Evolutionary conservation across 1,140 invertebrate genomes (phyloP).

Genomic region (Brachionus manjavacas): DNA sequence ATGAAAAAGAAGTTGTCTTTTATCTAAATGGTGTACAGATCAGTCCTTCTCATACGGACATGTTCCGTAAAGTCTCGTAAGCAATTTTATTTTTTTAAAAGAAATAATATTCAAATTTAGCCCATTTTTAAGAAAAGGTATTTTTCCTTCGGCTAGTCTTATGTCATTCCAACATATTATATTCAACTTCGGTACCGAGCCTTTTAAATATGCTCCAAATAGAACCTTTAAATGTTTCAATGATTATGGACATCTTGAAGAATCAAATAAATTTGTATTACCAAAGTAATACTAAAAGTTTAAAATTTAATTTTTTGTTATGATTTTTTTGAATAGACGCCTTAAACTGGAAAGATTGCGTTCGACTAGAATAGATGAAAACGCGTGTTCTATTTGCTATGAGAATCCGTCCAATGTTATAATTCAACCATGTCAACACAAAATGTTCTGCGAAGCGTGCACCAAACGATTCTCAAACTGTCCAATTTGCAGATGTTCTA

Average conservation of each 20-base stretch:
- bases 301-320: background rate
- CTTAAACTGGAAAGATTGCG: conserved; percentile 70
- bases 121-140: conserved; percentile 62
- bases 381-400: conserved; percentile 81
- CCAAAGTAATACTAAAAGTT: conserved; percentile 56
- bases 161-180: conserved; percentile 91
- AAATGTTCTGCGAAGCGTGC: conserved; percentile 51
- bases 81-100: background rate
- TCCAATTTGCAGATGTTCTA: conserved; percentile 19
- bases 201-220: conserved; percentile 73
- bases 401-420: conserved; percentile 70
- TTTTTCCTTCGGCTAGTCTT: conserved; percentile 87
- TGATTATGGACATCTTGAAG: conserved; percentile 66
- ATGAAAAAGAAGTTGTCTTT: background rate
- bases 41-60: background rate
- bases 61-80: conserved; percentile 13
- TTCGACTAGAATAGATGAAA: conserved; percentile 71
- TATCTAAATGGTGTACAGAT: background rate
- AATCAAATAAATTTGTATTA: conserved; percentile 67
- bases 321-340: conserved; percentile 60
- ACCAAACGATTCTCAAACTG: background rate
- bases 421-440: conserved; percentile 74
- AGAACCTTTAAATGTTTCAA: conserved; percentile 71
- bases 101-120: too few relatives aligned
- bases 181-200: conserved; percentile 81